These are phyloP conservation scores for Anableps anableps DNA, from an alignment of 2,797 vertebrate species.

Conservation along the genomic window DNA sequence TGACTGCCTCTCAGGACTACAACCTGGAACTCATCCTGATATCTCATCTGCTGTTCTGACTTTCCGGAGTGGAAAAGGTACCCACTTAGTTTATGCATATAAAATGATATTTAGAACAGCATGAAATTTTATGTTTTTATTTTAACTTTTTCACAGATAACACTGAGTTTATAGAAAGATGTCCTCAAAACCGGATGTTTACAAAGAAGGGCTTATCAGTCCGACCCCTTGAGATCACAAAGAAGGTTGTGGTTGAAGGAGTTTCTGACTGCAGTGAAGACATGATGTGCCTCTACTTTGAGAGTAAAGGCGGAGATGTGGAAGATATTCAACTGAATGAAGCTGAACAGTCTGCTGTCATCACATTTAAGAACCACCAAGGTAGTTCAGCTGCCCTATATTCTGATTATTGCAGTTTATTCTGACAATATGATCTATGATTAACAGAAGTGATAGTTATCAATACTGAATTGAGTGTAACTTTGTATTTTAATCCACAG, in stretches of 20 bases:
- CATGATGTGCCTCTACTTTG: slow-evolving; percentile 70
- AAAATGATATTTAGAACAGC: background rate
- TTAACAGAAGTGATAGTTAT: background rate
- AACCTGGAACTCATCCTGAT: slow-evolving; percentile 68
- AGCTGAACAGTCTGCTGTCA: slow-evolving; percentile 61
- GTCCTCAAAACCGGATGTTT: slow-evolving; percentile 64
- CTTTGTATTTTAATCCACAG: slow-evolving; percentile 65
- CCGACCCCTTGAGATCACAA: slow-evolving; percentile 67
- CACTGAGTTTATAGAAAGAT: slow-evolving; percentile 59
- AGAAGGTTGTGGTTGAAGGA: slow-evolving; percentile 66
- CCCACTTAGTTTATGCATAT: background rate
- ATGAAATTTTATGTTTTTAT: background rate
- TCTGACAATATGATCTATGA: background rate
- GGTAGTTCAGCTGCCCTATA: slow-evolving; percentile 54
- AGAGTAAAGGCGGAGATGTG: slow-evolving; percentile 57
- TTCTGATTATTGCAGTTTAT: background rate
- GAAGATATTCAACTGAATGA: slow-evolving; percentile 48
- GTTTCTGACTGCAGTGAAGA: slow-evolving; percentile 41
- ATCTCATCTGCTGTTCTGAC: slow-evolving; percentile 71
- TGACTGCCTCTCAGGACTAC: slow-evolving; percentile 45
- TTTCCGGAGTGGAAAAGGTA: slow-evolving; percentile 75
- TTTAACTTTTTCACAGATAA: slow-evolving; percentile 59
- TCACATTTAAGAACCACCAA: slow-evolving; percentile 69
- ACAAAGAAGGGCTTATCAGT: slow-evolving; percentile 56
- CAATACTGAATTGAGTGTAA: background rate